These are phyloP conservation scores for Suricata suricatta DNA, from an alignment of 2,113 vertebrate species.

Conservation along the genomic window DNA sequence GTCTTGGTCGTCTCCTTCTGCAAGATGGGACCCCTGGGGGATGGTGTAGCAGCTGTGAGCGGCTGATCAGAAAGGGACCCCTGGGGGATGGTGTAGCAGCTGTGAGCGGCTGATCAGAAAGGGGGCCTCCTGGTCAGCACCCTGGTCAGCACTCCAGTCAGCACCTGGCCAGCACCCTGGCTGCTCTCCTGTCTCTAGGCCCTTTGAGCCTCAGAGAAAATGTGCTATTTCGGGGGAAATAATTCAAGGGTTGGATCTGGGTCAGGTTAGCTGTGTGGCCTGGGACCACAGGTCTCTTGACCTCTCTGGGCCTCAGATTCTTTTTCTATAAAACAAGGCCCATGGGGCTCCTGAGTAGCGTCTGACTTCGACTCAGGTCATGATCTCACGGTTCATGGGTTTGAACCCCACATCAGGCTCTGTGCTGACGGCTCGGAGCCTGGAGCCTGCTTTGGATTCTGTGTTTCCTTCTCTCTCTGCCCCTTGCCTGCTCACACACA, in stretches of 20 bases:
- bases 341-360: no score
- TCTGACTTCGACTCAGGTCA: no score
- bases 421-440: no score
- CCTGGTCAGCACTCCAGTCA: not conserved
- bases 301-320: not conserved
- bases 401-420: no score
- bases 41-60: accelerated
- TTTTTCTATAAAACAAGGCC: not conserved
- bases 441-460: no score
- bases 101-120: accelerated
- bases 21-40: accelerated
- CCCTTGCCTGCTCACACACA: no score
- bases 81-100: not conserved
- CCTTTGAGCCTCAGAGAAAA: not conserved
- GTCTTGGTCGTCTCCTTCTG: not conserved
- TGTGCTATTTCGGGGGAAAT: not conserved
- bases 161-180: not conserved
- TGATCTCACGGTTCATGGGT: no score
- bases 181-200: accelerated
- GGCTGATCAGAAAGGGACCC: accelerated
- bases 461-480: no score
- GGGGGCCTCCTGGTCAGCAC: accelerated
- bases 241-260: no score
- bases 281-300: not conserved
- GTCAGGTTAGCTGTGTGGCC: not conserved